Evolutionary conservation across 2,113 vertebrate species (phyloP), one percentile per base, ranked within the genome.

Genomic region (Vidua macroura): DNA sequence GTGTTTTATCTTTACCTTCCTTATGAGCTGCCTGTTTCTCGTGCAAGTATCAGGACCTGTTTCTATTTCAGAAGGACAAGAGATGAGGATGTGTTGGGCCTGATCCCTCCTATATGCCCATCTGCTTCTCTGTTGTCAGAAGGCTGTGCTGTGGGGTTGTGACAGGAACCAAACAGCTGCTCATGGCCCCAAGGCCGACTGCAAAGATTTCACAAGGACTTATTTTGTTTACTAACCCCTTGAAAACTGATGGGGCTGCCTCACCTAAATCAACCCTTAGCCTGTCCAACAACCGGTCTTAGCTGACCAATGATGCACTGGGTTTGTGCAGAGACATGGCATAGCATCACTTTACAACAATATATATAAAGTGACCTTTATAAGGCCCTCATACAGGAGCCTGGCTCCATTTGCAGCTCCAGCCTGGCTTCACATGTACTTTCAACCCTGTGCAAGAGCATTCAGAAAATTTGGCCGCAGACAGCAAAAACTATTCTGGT

Each of bases 401-500:
- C 31, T 31, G 23, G 18, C 27, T 83, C 39, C 21, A 6, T 53
- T 64, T 76, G 51, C 43, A 77, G 46, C 39, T 84, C 52, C 35
- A 33, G n/a, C 74, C 58, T 91, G 56, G 39, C 37, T 78, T 81
- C 59, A 37, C 12, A 2, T 2, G 9, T 28, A 7, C 21, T 76
- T 91, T 51, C 30, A 83, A 23, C 3, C 13, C 11, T 0, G 0
- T 14, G 35, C 41, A 67, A 83, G 10, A 63, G 3, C 4, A 0
- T 39, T 66, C 33, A 64, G 69, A 10, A 86, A 66, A 46, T 22
- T 39, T 53, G 59, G 51, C 12, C 11, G 5, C 48, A 68, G 35
- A 35, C 10, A 88, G 73, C 21, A 70, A 75, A 37, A 67, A 16
- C 35, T 21, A 2, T 51, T 39, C 20, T 49, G 39, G 19, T 55